phyloP scores from a whole-genome alignment of 2,797 vertebrate genomes.

The Novumbra hubbsi region DNA sequence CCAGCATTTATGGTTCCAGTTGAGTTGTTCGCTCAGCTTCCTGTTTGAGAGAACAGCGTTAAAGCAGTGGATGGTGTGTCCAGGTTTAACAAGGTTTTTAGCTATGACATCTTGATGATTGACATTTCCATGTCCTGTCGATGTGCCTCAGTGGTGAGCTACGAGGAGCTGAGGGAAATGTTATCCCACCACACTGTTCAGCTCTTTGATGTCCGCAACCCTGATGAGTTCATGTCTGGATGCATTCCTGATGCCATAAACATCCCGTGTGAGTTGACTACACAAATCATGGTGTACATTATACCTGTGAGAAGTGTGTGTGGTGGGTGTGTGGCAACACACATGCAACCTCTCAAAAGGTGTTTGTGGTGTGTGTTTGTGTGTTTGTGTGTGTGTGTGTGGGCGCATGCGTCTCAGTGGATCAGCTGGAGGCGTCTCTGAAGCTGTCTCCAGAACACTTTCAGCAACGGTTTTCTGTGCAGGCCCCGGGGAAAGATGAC shows the following conservation, averaged over 20 bases:
- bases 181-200: conserved; percentile 63
- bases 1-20: no score
- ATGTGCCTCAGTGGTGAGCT: conserved; percentile 57
- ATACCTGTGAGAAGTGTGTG: neutral
- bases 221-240: conserved; percentile 69
- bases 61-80: neutral
- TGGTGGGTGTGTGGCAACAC: neutral
- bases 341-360: neutral
- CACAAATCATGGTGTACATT: conserved; percentile 3
- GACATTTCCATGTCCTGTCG: no score
- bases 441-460: conserved; percentile 62
- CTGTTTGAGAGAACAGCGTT: no score
- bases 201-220: conserved; percentile 72
- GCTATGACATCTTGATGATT: no score
- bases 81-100: neutral
- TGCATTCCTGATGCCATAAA: conserved; percentile 66
- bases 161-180: conserved; percentile 69
- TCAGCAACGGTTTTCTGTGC: conserved; percentile 57
- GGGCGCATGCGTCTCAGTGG: conserved; percentile 48
- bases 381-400: conserved; percentile 3
- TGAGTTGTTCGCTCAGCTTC: no score
- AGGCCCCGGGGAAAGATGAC: conserved; percentile 58
- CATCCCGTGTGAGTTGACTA: conserved; percentile 61
- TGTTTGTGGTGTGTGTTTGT: neutral
- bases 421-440: conserved; percentile 64